Conservation (phyloP, 2,113 vertebrate genomes). For the Elgaria multicarinata region DNA sequence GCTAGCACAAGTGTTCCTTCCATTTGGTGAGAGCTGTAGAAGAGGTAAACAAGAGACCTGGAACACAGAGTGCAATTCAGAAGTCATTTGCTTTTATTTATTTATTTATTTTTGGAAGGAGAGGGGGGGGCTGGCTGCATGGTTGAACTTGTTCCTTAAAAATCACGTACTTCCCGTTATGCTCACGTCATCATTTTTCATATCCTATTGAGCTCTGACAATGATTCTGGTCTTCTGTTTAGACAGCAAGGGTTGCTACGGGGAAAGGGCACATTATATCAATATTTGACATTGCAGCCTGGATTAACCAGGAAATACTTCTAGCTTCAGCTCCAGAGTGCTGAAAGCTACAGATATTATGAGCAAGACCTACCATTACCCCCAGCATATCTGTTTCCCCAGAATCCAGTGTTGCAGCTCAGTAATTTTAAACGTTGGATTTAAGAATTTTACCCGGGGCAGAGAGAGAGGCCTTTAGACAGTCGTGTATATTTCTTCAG, state of each 20-base stretch:
- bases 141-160: background rate
- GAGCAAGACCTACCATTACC: background rate
- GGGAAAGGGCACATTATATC: background rate
- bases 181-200: background rate
- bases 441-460: no score
- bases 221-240: background rate
- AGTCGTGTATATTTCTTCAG: no score
- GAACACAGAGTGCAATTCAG: background rate
- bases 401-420: background rate
- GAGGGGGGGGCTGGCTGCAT: no score
- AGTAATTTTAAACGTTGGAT: background rate
- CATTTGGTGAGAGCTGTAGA: background rate
- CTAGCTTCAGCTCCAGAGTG: background rate
- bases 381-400: background rate
- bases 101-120: background rate
- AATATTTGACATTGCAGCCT: slow-evolving; percentile 14
- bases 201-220: slow-evolving; percentile 4
- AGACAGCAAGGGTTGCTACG: slow-evolving; percentile 34
- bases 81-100: background rate
- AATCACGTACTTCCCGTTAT: background rate
- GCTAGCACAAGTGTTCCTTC: background rate
- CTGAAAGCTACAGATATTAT: background rate
- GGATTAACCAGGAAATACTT: background rate
- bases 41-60: background rate
- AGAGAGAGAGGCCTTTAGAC: no score